Base-by-base conservation (phyloP, 2,888 invertebrate genomes). In the Vanessa cardui region DNA sequence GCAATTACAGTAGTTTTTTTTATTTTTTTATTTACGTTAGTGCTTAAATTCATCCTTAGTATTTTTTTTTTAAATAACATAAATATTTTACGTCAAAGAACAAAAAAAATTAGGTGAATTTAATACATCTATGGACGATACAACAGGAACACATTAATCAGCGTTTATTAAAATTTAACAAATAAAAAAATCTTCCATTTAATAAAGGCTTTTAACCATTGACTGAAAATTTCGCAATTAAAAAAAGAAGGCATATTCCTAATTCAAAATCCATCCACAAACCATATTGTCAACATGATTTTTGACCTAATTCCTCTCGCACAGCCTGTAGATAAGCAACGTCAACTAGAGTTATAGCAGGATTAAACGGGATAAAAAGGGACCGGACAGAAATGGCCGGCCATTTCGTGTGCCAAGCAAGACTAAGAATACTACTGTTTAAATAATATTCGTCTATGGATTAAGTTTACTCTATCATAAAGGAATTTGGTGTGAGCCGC, bases 261-360 rank as follows among this genome's bases (percentile, higher is more conserved):
- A 1, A 18, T 18, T 18, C 8, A 49, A 58, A 58, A 20, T 62
- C 31, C 21, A n/a, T n/a, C n/a, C n/a, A n/a, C n/a, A n/a, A n/a
- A n/a, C 54, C 54, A 50, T 44, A 49, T 52, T 58, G 44, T 66
- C 69, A 72, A 72, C 74, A 70, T 73, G 69, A 75, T 72, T 72
- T 66, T 68, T 74, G 73, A 73, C 75, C 74, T 73, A 75, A 78
- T 78, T 78, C 72, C 72, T 71, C 69, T 70, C 66, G 68, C 71
- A 73, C 73, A 26, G 26, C 26, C 26, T 73, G 74, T 74, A 73
- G 73, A 76, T 74, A 73, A 73, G 72, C 65, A 66, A 64, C 70
- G 59, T 71, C 73, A 69, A 64, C 68, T 61, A 70, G 73, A 75
- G 73, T 74, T 75, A 72, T 73, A 46, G 69, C 50, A 39, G 70